Percentiles rank a stretch among this genome's conserved stretches.
phyloP scores from a whole-genome alignment of 2,113 vertebrate species.

The human region DNA sequence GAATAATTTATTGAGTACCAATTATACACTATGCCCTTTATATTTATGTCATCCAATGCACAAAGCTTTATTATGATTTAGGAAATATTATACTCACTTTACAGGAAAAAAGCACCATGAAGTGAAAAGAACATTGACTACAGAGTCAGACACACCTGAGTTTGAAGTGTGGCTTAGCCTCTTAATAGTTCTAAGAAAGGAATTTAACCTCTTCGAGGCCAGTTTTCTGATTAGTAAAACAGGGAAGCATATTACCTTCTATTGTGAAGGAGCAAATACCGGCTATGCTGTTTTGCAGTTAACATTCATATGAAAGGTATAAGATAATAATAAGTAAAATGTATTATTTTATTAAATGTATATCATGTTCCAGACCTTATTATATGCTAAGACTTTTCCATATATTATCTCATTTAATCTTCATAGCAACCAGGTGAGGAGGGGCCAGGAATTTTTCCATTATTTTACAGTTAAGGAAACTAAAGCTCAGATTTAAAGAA shows the following conservation, averaged over 20 bases:
- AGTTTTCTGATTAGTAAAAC: neutral
- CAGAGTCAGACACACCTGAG: neutral
- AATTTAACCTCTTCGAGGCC: neutral
- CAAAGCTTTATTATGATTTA: neutral
- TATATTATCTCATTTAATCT: neutral
- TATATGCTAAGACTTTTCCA: neutral
- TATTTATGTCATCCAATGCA: neutral
- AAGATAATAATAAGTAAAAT: neutral
- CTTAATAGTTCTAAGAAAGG: neutral
- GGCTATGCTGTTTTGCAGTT: neutral
- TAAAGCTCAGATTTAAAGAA: neutral
- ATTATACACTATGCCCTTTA: neutral
- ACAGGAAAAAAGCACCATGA: neutral
- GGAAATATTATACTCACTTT: constrained; percentile 24
- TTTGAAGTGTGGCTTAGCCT: constrained; percentile 9
- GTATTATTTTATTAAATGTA: neutral
- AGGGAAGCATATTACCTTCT: neutral
- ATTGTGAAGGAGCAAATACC: neutral
- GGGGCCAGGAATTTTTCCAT: neutral
- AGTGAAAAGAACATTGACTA: constrained; percentile 3
- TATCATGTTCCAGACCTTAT: neutral
- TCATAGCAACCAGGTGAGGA: neutral
- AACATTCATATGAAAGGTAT: neutral
- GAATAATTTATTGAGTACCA: neutral
- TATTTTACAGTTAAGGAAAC: neutral